Base-by-base conservation (phyloP, 2,113 vertebrate species). In the Orientallactaga bullata region DNA sequence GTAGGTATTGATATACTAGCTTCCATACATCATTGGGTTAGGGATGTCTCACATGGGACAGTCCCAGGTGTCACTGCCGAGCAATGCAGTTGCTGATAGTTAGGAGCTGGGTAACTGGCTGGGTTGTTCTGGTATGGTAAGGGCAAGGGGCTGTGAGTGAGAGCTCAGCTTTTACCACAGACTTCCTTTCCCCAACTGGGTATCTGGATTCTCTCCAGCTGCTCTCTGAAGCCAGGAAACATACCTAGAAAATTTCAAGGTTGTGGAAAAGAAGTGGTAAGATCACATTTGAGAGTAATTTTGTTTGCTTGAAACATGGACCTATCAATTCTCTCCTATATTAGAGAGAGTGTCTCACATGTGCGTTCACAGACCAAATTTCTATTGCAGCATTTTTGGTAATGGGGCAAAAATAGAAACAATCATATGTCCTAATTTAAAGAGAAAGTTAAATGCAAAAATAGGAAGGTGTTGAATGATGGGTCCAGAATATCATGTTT, bases 361-460 rank as follows among this genome's bases (percentile, higher is more conserved):
- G 80, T 91, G 51, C 30, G 78, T 30, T 39, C 65, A 78, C 24
- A 68, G 51, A 94, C 51, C 28, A 71, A 39, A 42, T 35, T 39
- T 89, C 80, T 87, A 63, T 71, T 72, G 66, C 28, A 66, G 30
- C 16, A 39, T 71, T 88, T 84, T 84, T 63, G 63, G 20, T 85
- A 78, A 92, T 88, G 16, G 68, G 68, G 10, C 4, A 47, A 88
- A 71, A 37, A 37, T 61, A 51, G 76, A 82, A 93, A 73, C 37
- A 94, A 47, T 42, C 12, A 26, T 51, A 26, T 79, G 72, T 58
- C 21, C 39, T 47, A 47, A 47, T 96, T 83, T 51, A 66, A 58
- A 89, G 76, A 71, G 94, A 94, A 80, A 65, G 35, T 17, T 80
- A 47, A 93, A 66, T 88, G 51, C 63, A 39, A 26, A 94, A 88